Evolutionary conservation across 2,888 invertebrate genomes (phyloP).

Genomic region (Drosophila kambysellisi): DNA sequence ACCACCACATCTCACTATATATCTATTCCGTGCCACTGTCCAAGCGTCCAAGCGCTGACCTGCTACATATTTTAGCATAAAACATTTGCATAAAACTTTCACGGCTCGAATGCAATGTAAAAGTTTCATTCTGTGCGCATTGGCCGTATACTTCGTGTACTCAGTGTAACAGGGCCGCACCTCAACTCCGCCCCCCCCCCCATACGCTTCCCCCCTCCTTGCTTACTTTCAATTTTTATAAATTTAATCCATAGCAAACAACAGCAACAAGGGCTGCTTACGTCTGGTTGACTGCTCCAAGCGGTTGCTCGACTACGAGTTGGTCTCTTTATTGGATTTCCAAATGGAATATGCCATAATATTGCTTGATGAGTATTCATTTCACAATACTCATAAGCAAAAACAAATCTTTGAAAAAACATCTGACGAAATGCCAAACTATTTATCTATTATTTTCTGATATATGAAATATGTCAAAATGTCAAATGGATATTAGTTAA

Average conservation of each 20-base stretch:
- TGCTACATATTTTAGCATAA: constrained; percentile 65
- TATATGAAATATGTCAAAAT: too few species aligned
- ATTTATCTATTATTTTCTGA: not conserved
- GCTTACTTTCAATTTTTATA: constrained; percentile 61
- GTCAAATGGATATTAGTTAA: too few species aligned
- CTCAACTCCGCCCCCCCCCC: not conserved
- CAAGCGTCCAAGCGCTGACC: constrained; percentile 43
- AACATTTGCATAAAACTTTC: constrained; percentile 73
- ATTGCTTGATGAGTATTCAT: not conserved
- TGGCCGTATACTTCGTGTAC: constrained; percentile 35
- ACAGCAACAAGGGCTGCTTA: constrained; percentile 41
- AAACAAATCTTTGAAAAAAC: not conserved
- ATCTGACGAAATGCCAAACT: not conserved
- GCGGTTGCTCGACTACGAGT: constrained; percentile 15
- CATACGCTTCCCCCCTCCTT: not conserved
- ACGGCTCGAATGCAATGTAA: constrained; percentile 64
- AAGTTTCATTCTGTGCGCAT: constrained; percentile 62
- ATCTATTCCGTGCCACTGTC: not conserved
- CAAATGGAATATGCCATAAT: not conserved
- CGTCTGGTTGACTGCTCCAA: not conserved
- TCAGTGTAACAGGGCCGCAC: constrained; percentile 21
- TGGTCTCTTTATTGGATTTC: not conserved
- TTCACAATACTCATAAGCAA: not conserved
- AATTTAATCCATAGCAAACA: constrained; percentile 57
- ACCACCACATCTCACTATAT: not conserved